Base-by-base conservation (phyloP, 1,140 invertebrate species). In the Drosophila nasuta region DNA sequence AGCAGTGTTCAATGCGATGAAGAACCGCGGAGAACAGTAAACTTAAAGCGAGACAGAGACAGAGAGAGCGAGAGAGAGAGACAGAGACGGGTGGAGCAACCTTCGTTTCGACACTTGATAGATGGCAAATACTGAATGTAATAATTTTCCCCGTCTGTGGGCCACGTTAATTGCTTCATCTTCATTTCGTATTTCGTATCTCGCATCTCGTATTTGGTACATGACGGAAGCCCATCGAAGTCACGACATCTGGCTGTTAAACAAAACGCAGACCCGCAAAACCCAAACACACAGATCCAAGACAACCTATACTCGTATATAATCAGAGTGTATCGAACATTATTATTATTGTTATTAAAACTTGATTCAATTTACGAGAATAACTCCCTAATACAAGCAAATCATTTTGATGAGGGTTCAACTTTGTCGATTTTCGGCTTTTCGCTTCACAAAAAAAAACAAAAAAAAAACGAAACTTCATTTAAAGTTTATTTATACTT, bases 31-130 rank as follows among this genome's bases (percentile, higher is more conserved):
- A 57, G 35, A 57, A 15, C 11, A 30, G 25, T 5, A 8, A 38
- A 10, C 35, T 8, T 10, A 38, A 38, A 38, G 35, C 35, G 35
- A 11, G n/a, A n/a, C n/a, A n/a, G n/a, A n/a, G n/a, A n/a, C n/a
- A n/a, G n/a, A n/a, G n/a, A n/a, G n/a, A n/a, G 49, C 30, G 10
- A 5, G 25, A 30, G 28, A 13, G 5, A 35, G 51, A 17, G 10
- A 15, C 11, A 13, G 41, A 13, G 7, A 54, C 4, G 4, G 38
- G 41, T 28, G 41, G 35, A 5, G 52, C 17, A 73, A 52, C 59
- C 73, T 71, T 75, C 73, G 43, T 43, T 59, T 63, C 54, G 67
- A 64, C 67, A 46, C 59, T 75, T 75, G 67, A 75, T 70, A 35
- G 73, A 75, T 75, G 67, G 30, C 54, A 46, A 43, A 74, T 48